A percentile compares a stretch with the other conserved stretches of the same genome.
phyloP scores from a whole-genome alignment of 2,888 invertebrate genomes.

The Andricus quercusramuli region DNA sequence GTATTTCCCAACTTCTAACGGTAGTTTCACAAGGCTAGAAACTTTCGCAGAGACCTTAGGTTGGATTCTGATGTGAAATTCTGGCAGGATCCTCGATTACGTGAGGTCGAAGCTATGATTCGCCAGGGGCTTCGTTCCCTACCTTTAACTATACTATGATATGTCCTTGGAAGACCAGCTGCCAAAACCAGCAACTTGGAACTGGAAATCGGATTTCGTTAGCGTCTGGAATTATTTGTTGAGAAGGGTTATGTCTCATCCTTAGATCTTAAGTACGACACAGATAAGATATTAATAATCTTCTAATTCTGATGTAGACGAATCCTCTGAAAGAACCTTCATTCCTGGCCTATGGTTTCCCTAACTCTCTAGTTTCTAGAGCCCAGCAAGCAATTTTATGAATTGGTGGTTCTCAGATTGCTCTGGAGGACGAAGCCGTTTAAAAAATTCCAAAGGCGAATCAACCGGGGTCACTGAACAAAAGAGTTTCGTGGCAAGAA shows the following conservation, averaged over 20 bases:
- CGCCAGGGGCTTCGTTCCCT: not conserved
- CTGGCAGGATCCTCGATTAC: constrained; percentile 25
- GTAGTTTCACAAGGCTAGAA: too few relatives aligned
- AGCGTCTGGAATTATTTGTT: constrained; percentile 6
- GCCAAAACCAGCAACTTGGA: constrained; percentile 2
- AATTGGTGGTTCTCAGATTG: constrained; percentile 15
- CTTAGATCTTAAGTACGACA: not conserved
- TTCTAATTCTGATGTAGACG: not conserved
- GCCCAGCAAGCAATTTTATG: not conserved
- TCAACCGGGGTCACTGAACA: constrained; percentile 3
- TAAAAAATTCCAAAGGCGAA: constrained; percentile 21
- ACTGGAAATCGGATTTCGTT: not conserved
- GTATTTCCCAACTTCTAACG: not conserved
- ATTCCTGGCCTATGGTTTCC: not conserved
- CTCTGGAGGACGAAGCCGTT: not conserved
- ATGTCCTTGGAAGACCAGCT: constrained; percentile 11
- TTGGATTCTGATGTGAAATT: constrained; percentile 15
- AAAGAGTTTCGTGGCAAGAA: constrained; percentile 19
- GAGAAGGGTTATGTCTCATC: not conserved
- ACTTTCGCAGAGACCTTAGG: not conserved
- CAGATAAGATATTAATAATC: not conserved
- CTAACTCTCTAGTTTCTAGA: not conserved
- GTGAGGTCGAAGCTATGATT: constrained; percentile 6
- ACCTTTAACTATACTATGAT: not conserved
- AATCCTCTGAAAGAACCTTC: too few relatives aligned